Conservation (phyloP, 2,797 vertebrate genomes). For the Acomys russatus region DNA sequence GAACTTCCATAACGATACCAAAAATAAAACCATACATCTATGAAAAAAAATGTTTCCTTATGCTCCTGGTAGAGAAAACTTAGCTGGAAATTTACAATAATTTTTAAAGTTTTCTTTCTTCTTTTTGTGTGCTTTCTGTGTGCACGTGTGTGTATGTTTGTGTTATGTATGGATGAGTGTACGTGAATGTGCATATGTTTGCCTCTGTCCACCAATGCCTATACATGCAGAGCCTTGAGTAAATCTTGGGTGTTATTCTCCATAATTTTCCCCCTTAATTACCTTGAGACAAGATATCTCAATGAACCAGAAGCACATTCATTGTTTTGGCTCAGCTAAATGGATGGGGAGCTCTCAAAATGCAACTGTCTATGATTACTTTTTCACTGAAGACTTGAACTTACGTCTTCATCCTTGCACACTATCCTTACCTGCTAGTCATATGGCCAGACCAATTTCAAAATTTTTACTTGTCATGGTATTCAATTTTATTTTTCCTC, state of each 20-base stretch:
- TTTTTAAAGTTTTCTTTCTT: background rate
- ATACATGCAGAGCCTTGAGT: background rate
- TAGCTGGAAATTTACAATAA: background rate
- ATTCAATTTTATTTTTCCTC: constrained; percentile 19
- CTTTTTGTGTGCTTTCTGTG: background rate
- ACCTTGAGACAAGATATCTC: background rate
- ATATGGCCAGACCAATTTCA: background rate
- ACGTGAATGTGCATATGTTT: background rate
- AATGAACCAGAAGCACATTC: background rate
- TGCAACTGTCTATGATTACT: background rate
- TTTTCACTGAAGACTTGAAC: background rate
- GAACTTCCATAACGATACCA: background rate
- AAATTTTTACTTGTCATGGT: background rate
- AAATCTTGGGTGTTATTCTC: background rate
- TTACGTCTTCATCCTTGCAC: too few relatives aligned
- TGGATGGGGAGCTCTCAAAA: background rate
- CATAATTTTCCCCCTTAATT: background rate
- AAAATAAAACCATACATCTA: background rate
- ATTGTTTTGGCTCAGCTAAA: background rate
- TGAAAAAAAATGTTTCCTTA: background rate
- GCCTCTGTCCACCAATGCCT: background rate
- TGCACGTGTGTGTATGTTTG: background rate
- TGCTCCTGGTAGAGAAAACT: background rate
- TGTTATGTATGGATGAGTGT: background rate
- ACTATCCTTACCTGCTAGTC: background rate